Evolutionary conservation across 2,797 vertebrate genomes (phyloP), one percentile per base, ranked within the genome.

Genomic region (Rhinophrynus dorsalis): DNA sequence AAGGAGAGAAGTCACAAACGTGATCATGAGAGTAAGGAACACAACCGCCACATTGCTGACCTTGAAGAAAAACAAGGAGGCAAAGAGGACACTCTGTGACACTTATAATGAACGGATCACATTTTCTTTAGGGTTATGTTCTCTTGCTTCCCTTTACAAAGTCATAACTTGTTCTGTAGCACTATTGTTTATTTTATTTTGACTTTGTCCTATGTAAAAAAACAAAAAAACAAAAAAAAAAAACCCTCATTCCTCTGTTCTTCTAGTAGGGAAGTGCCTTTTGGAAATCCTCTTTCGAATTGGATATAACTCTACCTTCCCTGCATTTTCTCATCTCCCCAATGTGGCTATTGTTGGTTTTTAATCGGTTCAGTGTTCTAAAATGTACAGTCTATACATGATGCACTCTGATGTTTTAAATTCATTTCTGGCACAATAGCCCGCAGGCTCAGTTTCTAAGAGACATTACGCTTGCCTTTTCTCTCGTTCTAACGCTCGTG

Each of bases 331-430:
- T 88, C 71, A 82, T 84, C 78, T 83, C 18, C 54, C 81, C 82
- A 76, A 88, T 83, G 80, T 82, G 62, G 80, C 84, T 84, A 77
- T 87, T 81, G 82, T 89, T 87, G 83, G 79, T 82, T 90, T 91
- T 89, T 88, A 83, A 87, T 86, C 88, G 84, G 91, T 88, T 77
- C 80, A 82, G 89, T 89, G 83, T 91, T 88, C 88, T 82, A 81
- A 90, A 85, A 89, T 87, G 87, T 89, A 90, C 87, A 90, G 86
- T 92, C 92, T 95, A 93, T 96, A 96, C 88, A 96, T 94, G 94
- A 74, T 86, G 45, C 30, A 87, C 90, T 84, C 89, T 92, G 94
- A 93, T 91, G 92, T 97, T 97, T 93, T 94, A 93, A 90, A 93
- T 92, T 85, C 80, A 90, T 86, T 81, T 90, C 85, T 81, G 89